These are phyloP conservation scores for Halcyon chelicuti DNA, from an alignment of 2,797 vertebrate genomes.

Conservation along the genomic window DNA sequence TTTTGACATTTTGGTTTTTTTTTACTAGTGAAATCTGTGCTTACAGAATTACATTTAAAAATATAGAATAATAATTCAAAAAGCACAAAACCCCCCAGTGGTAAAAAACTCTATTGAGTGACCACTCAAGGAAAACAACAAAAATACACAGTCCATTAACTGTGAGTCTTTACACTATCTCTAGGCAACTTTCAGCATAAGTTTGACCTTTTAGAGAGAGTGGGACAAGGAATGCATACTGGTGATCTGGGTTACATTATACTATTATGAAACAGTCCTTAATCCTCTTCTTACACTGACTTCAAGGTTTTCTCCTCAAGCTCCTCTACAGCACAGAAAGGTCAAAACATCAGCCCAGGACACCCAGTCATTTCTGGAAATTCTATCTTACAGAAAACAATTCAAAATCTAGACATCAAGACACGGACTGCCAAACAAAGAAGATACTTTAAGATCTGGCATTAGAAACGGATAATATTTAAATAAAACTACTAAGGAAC, in stretches of 20 bases:
- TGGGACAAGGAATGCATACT: not conserved
- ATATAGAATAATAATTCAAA: not conserved
- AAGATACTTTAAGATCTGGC: not conserved
- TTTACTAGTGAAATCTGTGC: not conserved
- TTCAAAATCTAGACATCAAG: not conserved
- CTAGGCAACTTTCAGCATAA: not conserved
- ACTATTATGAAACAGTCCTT: conserved; percentile 14
- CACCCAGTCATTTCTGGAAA: not conserved
- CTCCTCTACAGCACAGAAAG: conserved; percentile 22
- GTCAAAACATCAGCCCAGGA: conserved; percentile 19
- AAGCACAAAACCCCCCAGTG: not conserved
- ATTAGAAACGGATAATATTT: not conserved
- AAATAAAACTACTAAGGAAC: not conserved
- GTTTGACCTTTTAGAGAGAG: conserved; percentile 36
- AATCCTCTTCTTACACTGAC: not conserved
- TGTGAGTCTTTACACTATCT: not conserved
- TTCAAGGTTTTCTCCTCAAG: conserved; percentile 23
- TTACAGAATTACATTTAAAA: not conserved
- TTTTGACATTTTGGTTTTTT: not conserved
- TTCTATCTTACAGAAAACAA: not conserved
- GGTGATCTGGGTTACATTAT: not conserved
- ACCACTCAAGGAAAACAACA: not conserved
- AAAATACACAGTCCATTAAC: not conserved
- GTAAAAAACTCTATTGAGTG: not conserved
- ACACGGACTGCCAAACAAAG: not conserved